Conservation (phyloP, 1,140 invertebrate species). For the Drosophila neocordata region DNA sequence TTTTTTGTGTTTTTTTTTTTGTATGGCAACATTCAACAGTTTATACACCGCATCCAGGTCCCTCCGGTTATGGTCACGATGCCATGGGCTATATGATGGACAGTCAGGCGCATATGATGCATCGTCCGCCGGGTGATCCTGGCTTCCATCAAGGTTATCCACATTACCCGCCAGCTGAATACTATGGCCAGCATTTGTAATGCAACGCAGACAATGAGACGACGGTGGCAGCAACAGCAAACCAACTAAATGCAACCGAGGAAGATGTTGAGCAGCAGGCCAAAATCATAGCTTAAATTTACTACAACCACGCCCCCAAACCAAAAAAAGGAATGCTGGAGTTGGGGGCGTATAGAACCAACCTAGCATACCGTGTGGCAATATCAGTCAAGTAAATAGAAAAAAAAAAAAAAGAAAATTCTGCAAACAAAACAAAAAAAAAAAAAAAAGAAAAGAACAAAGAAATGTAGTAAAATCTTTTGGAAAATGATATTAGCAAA, state of each 20-base stretch:
- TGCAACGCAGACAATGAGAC: constrained; percentile 62
- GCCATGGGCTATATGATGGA: constrained; percentile 99
- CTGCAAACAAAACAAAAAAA: not conserved
- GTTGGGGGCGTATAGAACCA: not conserved
- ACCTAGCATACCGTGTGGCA: constrained; percentile 61
- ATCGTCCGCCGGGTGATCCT: constrained; percentile 94
- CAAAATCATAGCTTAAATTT: constrained; percentile 79
- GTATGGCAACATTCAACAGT: constrained; percentile 84
- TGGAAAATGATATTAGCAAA: constrained; percentile 61
- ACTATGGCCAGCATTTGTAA: constrained; percentile 95
- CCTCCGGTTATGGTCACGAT: constrained; percentile 97
- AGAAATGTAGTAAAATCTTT: constrained; percentile 57
- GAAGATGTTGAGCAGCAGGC: constrained; percentile 45
- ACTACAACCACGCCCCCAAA: constrained; percentile 41
- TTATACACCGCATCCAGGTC: constrained; percentile 94
- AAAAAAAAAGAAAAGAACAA: constrained; percentile 39
- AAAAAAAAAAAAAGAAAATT: constrained; percentile 23
- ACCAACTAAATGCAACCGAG: constrained; percentile 10
- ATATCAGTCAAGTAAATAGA: constrained; percentile 71
- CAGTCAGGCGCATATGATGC: constrained; percentile 96
- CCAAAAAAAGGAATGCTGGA: not conserved
- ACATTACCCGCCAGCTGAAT: constrained; percentile 94
- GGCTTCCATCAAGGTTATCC: constrained; percentile 95
- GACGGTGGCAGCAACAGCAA: constrained; percentile 16
- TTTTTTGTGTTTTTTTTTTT: constrained; percentile 12